Evolutionary conservation across 2,888 invertebrate species (phyloP), one percentile per base, ranked within the genome.

Genomic region (Cistogaster globosa): DNA sequence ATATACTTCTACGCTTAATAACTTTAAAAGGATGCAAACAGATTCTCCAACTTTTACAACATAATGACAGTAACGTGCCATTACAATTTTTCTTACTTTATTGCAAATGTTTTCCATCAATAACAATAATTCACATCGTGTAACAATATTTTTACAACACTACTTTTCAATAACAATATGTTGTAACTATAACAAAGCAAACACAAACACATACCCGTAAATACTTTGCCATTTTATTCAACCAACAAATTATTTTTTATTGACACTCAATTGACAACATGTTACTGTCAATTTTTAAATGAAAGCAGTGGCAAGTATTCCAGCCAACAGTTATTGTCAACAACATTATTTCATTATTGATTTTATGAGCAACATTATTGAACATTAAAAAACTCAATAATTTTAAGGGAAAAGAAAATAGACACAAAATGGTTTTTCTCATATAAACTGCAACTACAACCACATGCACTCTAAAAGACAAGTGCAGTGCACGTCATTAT

Each of bases 181-280:
- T 48, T n/a, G 18, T 26, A n/a, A 58, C 20, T 76, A 26, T 20
- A 5, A 5, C 2, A 18, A 18, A n/a, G 26, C 18, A 26, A 42
- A 26, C 2, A 20, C 16, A 38, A 3, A 22, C 8, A 45, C 1
- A 63, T 18, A 22, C 11, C 20, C 14, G 12, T 14, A 38, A 7
- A 2, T n/a, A 32, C 32, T 53, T 55, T 57, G 22, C 20, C 51
- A 42, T 20, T 42, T 36, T 45, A 75, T 51, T 16, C 53, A 68
- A 58, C 36, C 63, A 71, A 71, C 42, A 71, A 55, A 67, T 84
- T 76, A 72, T 84, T 55, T 76, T 80, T 48, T 68, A 80, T 82
- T 82, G 82, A 78, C 82, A 85, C 78, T 75, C 63, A 65, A 65
- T 81, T 82, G 80, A 67, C 80, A 80, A 74, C 63, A 78, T 62